Evolutionary conservation across 2,888 invertebrate genomes (phyloP).

Genomic region (Eutolmus rufibarbis): DNA sequence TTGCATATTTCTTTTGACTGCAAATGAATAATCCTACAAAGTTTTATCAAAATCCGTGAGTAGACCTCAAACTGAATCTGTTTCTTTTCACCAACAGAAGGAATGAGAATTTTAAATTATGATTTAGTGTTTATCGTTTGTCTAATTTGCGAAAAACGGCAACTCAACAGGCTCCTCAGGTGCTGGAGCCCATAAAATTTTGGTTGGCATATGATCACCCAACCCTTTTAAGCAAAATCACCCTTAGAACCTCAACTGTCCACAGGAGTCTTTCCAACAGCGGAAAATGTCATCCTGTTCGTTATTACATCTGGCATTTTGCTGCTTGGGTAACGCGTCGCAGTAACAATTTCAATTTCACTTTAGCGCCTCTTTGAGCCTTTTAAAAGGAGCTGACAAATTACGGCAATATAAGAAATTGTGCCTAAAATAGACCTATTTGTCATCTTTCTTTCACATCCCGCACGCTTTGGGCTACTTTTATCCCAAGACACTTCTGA

Average conservation of each 20-base stretch:
- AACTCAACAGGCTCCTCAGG: background rate
- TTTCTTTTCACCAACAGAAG: background rate
- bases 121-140: background rate
- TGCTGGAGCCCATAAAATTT: background rate
- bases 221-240: background rate
- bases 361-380: conserved; percentile 9
- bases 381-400: conserved; percentile 11
- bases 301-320: background rate
- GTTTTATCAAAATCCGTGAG: no score
- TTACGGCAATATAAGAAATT: conserved; percentile 11
- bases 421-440: background rate
- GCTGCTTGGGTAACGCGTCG: background rate
- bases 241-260: background rate
- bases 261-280: background rate
- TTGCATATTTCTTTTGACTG: no score
- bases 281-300: background rate
- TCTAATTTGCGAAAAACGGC: background rate
- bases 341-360: conserved; percentile 24
- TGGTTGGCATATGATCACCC: background rate
- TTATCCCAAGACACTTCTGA: background rate
- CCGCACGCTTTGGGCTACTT: background rate
- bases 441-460: conserved; percentile 9
- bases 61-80: no score
- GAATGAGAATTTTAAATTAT: background rate
- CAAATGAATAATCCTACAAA: no score